A percentile compares a stretch with the other conserved stretches of the same genome.
Conservation (phyloP, 2,888 invertebrate species). For the Altica lythri region DNA sequence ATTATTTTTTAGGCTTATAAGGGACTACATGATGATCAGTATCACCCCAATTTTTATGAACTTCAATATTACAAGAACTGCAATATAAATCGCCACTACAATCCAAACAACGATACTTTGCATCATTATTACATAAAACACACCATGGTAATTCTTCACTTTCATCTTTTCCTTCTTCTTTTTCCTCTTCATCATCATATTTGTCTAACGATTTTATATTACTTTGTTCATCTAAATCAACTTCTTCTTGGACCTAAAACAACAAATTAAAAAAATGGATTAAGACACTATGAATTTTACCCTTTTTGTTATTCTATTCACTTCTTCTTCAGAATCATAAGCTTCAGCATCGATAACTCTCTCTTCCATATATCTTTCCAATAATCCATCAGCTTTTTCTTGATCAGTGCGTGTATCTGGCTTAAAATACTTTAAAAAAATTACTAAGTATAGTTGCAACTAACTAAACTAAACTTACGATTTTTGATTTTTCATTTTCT, state of each 20-base stretch:
- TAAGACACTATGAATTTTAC: constrained; percentile 35
- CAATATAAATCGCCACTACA: constrained; percentile 85
- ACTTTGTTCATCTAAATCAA: constrained; percentile 58
- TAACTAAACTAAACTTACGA: constrained; percentile 39
- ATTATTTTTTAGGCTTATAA: constrained; percentile 44
- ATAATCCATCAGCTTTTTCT: constrained; percentile 72
- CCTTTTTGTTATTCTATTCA: constrained; percentile 55
- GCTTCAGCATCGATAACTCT: constrained; percentile 57
- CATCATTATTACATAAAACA: constrained; percentile 84
- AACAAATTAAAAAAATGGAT: not conserved
- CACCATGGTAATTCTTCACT: constrained; percentile 76
- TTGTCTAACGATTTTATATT: no score
- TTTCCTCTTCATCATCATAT: constrained; percentile 13
- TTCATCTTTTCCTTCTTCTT: constrained; percentile 24
- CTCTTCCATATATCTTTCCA: constrained; percentile 60
- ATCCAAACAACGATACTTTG: constrained; percentile 72
- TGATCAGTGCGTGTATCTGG: constrained; percentile 69
- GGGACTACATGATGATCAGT: constrained; percentile 52
- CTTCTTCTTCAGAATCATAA: constrained; percentile 52
- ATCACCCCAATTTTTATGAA: constrained; percentile 60
- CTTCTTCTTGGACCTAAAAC: constrained; percentile 58
- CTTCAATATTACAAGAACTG: constrained; percentile 72
- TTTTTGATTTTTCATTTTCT: no score
- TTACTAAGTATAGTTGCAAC: not conserved
- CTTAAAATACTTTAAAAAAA: constrained; percentile 45